phyloP scores from a whole-genome alignment of 64 coral and sea anemone species.

The Montipora sp. region DNA sequence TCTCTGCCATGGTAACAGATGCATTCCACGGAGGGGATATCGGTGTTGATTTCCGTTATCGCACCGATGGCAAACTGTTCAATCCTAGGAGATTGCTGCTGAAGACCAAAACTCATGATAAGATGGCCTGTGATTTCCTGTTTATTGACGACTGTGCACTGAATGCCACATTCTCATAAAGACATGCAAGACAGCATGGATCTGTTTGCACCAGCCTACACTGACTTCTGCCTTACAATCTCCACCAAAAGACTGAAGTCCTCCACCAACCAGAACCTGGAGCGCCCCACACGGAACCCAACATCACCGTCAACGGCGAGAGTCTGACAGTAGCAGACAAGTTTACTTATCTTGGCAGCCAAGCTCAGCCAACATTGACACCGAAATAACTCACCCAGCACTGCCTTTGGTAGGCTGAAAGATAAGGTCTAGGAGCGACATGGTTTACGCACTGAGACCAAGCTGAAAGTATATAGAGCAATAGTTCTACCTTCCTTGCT shows the following conservation, averaged over 20 bases:
- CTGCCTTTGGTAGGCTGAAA: too few relatives aligned
- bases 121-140: background rate
- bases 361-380: too few relatives aligned
- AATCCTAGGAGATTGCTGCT: background rate
- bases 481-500: too few relatives aligned
- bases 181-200: background rate
- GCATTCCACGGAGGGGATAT: background rate
- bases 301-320: background rate
- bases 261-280: background rate
- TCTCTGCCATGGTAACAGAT: background rate
- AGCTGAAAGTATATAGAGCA: too few relatives aligned
- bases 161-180: background rate
- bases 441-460: too few relatives aligned
- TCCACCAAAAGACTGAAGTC: background rate
- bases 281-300: background rate
- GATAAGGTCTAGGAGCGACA: too few relatives aligned
- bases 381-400: too few relatives aligned
- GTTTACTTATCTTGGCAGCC: background rate
- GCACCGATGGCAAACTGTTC: background rate
- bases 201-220: background rate
- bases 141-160: background rate
- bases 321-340: background rate
- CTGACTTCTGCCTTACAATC: background rate
- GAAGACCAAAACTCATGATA: background rate
- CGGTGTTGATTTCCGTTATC: background rate